phyloP scores from a whole-genome alignment of 2,888 invertebrate genomes.

The Microctonus brassicae region DNA sequence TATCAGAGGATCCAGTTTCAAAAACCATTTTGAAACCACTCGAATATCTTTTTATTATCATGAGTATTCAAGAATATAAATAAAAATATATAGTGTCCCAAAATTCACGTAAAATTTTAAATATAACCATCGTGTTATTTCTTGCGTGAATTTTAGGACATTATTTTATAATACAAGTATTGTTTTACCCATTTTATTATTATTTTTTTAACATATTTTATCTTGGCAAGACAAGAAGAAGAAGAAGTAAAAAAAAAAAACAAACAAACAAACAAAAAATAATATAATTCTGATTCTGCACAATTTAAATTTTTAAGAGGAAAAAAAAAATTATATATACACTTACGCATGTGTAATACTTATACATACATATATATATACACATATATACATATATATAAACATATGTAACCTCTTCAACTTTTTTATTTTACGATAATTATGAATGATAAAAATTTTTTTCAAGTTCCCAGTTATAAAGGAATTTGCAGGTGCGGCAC shows the following conservation, averaged over 20 bases:
- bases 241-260: too few species aligned
- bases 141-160: too few species aligned
- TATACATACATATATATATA: too few species aligned
- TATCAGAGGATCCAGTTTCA: conserved; percentile 14
- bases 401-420: too few species aligned
- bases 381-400: too few species aligned
- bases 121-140: too few species aligned
- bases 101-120: too few species aligned
- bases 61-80: not conserved
- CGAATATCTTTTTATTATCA: not conserved
- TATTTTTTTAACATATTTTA: not conserved
- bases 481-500: conserved; percentile 33
- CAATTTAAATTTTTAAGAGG: not conserved
- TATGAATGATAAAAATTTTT: conserved; percentile 14
- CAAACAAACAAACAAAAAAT: too few species aligned
- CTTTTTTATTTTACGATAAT: conserved; percentile 4
- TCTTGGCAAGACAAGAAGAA: not conserved
- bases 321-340: not conserved
- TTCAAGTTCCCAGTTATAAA: conserved; percentile 14
- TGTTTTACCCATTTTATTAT: not conserved
- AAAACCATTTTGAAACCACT: conserved; percentile 4
- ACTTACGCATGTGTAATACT: not conserved
- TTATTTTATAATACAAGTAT: not conserved
- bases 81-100: too few species aligned
- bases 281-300: too few species aligned